Percentiles rank a stretch among this genome's conserved stretches.
These are phyloP conservation scores for Sceloporus undulatus DNA, from an alignment of 2,113 vertebrate genomes.

Conservation along the genomic window DNA sequence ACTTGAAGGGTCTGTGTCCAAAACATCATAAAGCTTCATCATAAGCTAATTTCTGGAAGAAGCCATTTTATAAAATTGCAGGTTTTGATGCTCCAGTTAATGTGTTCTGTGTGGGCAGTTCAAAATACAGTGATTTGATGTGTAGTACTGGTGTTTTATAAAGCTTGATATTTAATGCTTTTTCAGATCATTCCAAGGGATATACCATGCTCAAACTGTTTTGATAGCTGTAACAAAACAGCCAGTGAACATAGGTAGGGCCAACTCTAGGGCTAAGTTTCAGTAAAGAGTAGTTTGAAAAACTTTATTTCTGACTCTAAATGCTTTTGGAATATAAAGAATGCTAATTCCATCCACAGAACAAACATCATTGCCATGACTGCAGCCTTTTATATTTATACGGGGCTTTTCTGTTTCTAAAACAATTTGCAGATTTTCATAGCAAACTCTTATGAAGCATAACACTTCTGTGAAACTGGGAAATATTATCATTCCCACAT, in stretches of 20 bases:
- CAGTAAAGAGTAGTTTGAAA: not conserved
- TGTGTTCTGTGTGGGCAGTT: not conserved
- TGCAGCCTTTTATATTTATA: not conserved
- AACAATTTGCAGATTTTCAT: conserved; percentile 4
- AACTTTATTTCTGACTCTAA: conserved; percentile 16
- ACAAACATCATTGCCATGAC: not conserved
- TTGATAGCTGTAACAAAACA: conserved; percentile 12
- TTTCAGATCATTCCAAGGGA: not conserved
- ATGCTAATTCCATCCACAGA: conserved; percentile 26
- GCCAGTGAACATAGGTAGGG: not conserved
- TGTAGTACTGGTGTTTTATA: not conserved
- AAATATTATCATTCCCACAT: conserved; percentile 19
- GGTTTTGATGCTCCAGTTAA: not conserved
- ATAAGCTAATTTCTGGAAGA: not conserved
- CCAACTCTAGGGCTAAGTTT: not conserved
- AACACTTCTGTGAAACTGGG: conserved; percentile 10
- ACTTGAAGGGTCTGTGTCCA: conserved; percentile 89
- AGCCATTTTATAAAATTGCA: not conserved
- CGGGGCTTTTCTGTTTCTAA: not conserved
- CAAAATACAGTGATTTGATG: not conserved
- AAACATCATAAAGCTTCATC: not conserved
- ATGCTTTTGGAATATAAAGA: conserved; percentile 29
- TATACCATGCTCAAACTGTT: not conserved
- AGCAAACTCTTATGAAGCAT: conserved; percentile 22
- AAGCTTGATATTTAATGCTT: not conserved